Conservation (phyloP, 1,140 invertebrate species). For the Globodera ellingtonae region DNA sequence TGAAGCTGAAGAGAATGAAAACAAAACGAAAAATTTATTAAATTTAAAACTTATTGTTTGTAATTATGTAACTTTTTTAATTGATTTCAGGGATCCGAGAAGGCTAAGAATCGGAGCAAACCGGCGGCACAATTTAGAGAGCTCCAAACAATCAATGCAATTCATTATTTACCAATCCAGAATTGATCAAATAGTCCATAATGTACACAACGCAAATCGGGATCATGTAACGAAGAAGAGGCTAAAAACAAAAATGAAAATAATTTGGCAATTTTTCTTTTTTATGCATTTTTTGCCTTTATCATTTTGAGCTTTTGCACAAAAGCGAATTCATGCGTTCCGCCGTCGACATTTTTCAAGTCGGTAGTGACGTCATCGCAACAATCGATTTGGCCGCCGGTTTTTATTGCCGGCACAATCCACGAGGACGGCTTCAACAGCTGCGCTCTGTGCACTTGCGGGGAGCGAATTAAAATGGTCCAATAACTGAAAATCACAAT, state of each 20-base stretch:
- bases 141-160: background rate
- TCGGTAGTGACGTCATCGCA: background rate
- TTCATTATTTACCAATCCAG: conserved; percentile 73
- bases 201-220: conserved; percentile 80
- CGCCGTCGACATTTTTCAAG: background rate
- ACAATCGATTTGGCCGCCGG: background rate
- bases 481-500: conserved; percentile 27
- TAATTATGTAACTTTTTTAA: too few relatives aligned
- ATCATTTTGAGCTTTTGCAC: background rate
- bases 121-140: background rate
- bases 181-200: conserved; percentile 87
- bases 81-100: too few relatives aligned
- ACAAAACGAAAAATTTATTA: too few relatives aligned
- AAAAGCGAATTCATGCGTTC: background rate
- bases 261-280: too few relatives aligned
- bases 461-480: conserved; percentile 18
- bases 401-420: conserved; percentile 29
- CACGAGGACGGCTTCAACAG: conserved; percentile 31
- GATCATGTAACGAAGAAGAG: conserved; percentile 77
- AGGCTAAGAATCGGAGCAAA: too few relatives aligned
- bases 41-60: too few relatives aligned
- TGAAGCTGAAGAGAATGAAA: background rate
- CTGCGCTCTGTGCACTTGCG: conserved; percentile 13
- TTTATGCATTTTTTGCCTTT: background rate
- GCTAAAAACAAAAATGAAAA: background rate